Conservation (phyloP, 2,797 vertebrate genomes). For the Rhabdophis nuchalis region DNA sequence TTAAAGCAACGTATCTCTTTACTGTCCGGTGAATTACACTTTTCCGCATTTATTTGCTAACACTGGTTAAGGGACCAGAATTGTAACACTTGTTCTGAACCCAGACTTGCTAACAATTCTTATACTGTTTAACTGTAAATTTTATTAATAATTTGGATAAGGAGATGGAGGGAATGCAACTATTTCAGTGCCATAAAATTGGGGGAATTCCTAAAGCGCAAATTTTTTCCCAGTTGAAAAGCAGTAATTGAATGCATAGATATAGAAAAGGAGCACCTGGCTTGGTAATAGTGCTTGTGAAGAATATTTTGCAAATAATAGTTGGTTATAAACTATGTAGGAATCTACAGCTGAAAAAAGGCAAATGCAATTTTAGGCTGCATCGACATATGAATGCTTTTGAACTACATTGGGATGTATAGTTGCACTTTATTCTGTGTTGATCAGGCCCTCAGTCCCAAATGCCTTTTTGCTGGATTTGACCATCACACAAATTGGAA, state of each 20-base stretch:
- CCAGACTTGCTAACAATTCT: no score
- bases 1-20: no score
- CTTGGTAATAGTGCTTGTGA: background rate
- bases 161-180: background rate
- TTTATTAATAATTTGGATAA: background rate
- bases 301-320: background rate
- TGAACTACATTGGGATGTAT: background rate
- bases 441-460: background rate
- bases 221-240: background rate
- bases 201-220: background rate
- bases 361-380: background rate
- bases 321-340: background rate
- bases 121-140: background rate
- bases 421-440: background rate
- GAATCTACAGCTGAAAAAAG: background rate
- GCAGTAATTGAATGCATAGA: background rate
- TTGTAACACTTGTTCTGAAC: no score
- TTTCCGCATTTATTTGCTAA: no score
- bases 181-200: background rate
- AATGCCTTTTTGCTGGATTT: background rate
- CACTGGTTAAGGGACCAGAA: no score
- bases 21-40: no score
- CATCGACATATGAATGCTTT: background rate
- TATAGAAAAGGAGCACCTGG: background rate
- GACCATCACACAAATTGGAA: background rate